phyloP scores from a whole-genome alignment of 1,140 invertebrate species.

The Drosophila carrolli region DNA sequence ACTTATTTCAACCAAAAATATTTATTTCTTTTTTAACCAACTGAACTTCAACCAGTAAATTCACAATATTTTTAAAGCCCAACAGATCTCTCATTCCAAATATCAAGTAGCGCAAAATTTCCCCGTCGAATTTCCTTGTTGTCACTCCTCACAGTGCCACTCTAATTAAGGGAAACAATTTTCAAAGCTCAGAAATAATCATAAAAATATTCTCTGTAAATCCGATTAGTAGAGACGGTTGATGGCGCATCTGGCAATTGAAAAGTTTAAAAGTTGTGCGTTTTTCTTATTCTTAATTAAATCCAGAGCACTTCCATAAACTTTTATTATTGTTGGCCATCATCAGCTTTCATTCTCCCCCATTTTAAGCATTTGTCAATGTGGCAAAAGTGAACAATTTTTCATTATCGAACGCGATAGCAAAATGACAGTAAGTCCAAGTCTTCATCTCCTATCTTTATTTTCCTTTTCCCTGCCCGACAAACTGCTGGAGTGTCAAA shows the following conservation, averaged over 20 bases:
- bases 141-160: slow-evolving; percentile 27
- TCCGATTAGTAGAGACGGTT: slow-evolving; percentile 68
- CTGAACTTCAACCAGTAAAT: too few species aligned
- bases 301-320: slow-evolving; percentile 75
- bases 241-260: slow-evolving; percentile 74
- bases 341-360: not conserved
- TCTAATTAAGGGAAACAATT: slow-evolving; percentile 80
- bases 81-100: not conserved
- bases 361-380: slow-evolving; percentile 50
- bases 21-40: too few species aligned
- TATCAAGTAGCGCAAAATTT: not conserved
- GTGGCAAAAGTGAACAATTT: slow-evolving; percentile 66
- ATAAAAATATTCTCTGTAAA: slow-evolving; percentile 73
- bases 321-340: slow-evolving; percentile 68
- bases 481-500: slow-evolving; percentile 59
- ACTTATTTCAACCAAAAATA: too few species aligned
- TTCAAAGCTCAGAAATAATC: slow-evolving; percentile 60
- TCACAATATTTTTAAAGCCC: too few species aligned
- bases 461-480: slow-evolving; percentile 25
- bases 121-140: slow-evolving; percentile 2
- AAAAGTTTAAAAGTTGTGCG: slow-evolving; percentile 68
- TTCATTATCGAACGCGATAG: slow-evolving; percentile 78
- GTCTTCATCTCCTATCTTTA: slow-evolving; percentile 7
- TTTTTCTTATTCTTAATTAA: slow-evolving; percentile 82
- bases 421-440: slow-evolving; percentile 52